Base-by-base conservation (phyloP, 1,140 invertebrate species). In the Hycleus cichorii region DNA sequence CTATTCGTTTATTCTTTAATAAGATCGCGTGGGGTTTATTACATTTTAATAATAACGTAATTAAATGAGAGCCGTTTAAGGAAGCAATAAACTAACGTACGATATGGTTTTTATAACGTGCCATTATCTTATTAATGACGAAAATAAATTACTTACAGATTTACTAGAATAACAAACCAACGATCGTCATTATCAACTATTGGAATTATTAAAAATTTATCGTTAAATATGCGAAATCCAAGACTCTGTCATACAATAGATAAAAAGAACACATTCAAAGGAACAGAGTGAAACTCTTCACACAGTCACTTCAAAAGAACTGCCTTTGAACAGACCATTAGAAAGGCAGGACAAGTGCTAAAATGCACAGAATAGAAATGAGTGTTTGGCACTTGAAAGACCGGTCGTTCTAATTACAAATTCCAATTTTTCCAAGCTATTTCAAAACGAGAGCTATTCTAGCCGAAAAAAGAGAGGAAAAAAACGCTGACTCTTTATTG, bases 31-130 rank as follows among this genome's bases (percentile, higher is more conserved):
- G 39, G 42, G 51, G 51, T 53, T 53, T 53, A 53, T 53, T 45
- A 53, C 51, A 53, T 53, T 53, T 53, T 53, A 53, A 53, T 53
- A 53, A 53, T 53, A 53, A 53, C 51, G 51, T 45, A 53, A 53
- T 53, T 53, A 53, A 53, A 53, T 42, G 51, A 53, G 46, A 53
- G 42, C 51, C 45, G 43, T 53, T 53, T 53, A 53, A 53, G 51
- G 51, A 53, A 53, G 42, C 46, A 32, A 45, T 53, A 53, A 53
- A 53, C 18, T 46, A 53, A 45, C 46, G 42, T 3, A 53, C 51
- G 44, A 53, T 53, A 53, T 53, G 51, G 51, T 46, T 53, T 53
- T 53, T 53, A 53, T 53, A 53, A 46, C 51, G 45, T 42, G 42
- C 51, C 43, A 53, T 53, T 53, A 53, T 53, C 51, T 53, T 40